A percentile compares a stretch with the other conserved stretches of the same genome.
phyloP scores from a whole-genome alignment of 2,113 vertebrate genomes.

The Eidolon helvum region DNA sequence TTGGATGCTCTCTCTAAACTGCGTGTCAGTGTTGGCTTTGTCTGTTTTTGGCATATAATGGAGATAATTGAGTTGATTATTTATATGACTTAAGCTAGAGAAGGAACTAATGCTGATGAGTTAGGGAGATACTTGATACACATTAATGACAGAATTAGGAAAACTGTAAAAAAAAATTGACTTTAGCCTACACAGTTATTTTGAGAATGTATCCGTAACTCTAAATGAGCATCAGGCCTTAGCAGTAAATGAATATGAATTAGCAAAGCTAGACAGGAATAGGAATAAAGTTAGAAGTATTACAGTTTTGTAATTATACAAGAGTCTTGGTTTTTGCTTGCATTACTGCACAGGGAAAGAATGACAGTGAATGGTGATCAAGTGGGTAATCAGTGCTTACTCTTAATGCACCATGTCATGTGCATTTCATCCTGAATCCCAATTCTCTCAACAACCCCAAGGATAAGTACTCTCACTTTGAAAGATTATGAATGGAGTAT shows the following conservation, averaged over 20 bases:
- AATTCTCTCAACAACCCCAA: background rate
- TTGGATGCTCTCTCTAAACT: background rate
- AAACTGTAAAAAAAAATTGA: constrained; percentile 7
- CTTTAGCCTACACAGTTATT: background rate
- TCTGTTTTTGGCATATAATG: background rate
- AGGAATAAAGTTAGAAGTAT: background rate
- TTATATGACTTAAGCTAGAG: background rate
- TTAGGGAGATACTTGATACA: background rate
- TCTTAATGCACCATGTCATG: accelerated
- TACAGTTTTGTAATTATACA: background rate
- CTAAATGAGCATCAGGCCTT: background rate
- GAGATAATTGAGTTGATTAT: background rate
- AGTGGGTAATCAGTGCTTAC: background rate
- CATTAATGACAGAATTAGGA: background rate
- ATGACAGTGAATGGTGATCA: background rate
- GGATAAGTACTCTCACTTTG: background rate
- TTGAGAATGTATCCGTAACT: constrained; percentile 3
- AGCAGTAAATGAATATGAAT: constrained; percentile 1
- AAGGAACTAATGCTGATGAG: background rate
- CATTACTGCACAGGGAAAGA: background rate
- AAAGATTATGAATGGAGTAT: background rate
- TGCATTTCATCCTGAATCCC: background rate
- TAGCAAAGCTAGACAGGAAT: background rate
- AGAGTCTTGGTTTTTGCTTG: background rate
- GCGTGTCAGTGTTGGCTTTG: background rate